These are phyloP conservation scores for Halesus radiatus DNA, from an alignment of 1,140 invertebrate species.

Conservation along the genomic window DNA sequence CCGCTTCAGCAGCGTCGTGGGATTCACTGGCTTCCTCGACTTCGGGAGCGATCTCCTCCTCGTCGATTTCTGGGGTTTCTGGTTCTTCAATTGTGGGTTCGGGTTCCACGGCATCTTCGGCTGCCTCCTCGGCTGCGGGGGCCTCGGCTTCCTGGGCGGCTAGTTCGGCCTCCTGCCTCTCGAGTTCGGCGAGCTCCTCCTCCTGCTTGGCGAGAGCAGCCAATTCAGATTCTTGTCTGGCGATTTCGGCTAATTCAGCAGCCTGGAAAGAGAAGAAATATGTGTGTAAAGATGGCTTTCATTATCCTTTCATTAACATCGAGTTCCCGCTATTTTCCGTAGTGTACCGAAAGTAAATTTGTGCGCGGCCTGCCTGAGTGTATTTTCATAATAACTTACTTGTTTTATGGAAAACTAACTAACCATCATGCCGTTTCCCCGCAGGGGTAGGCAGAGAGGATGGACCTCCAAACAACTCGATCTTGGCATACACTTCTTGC, in stretches of 20 bases:
- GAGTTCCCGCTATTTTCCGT: no score
- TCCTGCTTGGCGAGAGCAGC: conserved; percentile 69
- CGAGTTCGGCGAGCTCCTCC: conserved; percentile 72
- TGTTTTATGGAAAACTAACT: no score
- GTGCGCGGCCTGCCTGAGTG: no score
- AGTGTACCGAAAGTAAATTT: no score
- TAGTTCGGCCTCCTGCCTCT: conserved; percentile 71
- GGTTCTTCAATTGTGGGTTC: conserved; percentile 51
- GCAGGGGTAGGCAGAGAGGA: no score
- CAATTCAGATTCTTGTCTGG: conserved; percentile 73
- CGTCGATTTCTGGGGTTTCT: conserved; percentile 57
- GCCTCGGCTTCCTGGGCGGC: conserved; percentile 66
- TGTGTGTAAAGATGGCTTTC: no score
- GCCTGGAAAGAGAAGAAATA: conserved; percentile 61
- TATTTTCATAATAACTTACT: no score
- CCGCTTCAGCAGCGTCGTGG: conserved; percentile 68
- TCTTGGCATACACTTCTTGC: no score
- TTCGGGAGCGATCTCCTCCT: conserved; percentile 59
- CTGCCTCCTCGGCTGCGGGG: conserved; percentile 64
- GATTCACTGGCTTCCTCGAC: conserved; percentile 60
- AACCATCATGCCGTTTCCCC: no score
- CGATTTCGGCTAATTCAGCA: conserved; percentile 74
- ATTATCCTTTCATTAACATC: no score
- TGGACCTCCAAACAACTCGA: no score
- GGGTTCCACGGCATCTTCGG: conserved; percentile 49